Conservation (phyloP, 2,113 vertebrate genomes). For the Zosterops lateralis region DNA sequence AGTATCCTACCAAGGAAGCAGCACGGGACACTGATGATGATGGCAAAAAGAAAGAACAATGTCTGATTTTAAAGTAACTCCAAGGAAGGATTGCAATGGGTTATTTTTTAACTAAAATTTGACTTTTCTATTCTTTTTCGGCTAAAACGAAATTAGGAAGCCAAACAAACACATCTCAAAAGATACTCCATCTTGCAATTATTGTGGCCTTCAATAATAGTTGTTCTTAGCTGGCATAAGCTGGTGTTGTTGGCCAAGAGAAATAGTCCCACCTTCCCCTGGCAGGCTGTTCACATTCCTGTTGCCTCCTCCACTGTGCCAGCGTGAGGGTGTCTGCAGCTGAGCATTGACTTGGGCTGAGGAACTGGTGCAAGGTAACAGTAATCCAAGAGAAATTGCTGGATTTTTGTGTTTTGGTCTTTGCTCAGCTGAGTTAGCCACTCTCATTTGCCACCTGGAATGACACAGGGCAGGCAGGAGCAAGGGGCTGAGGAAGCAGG, state of each 20-base stretch:
- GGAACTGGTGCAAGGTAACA: background rate
- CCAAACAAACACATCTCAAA: background rate
- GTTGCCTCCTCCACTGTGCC: background rate
- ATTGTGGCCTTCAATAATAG: background rate
- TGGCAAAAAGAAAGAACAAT: background rate
- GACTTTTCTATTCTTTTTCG: background rate
- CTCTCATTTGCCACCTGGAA: background rate
- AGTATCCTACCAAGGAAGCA: background rate
- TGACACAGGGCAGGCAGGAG: background rate
- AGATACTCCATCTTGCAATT: background rate
- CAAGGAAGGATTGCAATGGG: background rate
- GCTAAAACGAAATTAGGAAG: background rate
- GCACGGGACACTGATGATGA: background rate
- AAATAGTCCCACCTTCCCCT: slow-evolving; percentile 31
- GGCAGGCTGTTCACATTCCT: background rate
- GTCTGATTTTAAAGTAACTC: background rate
- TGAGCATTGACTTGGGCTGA: background rate
- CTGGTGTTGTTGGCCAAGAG: slow-evolving; percentile 9
- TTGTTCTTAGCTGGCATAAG: background rate
- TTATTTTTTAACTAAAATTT: background rate
- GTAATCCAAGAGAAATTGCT: background rate
- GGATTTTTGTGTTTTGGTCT: background rate
- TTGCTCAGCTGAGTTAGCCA: background rate
- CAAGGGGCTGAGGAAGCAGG: background rate
- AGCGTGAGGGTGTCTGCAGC: background rate